These are phyloP conservation scores for Leptinotarsa juncta DNA, from an alignment of 2,888 invertebrate genomes.

Conservation along the genomic window DNA sequence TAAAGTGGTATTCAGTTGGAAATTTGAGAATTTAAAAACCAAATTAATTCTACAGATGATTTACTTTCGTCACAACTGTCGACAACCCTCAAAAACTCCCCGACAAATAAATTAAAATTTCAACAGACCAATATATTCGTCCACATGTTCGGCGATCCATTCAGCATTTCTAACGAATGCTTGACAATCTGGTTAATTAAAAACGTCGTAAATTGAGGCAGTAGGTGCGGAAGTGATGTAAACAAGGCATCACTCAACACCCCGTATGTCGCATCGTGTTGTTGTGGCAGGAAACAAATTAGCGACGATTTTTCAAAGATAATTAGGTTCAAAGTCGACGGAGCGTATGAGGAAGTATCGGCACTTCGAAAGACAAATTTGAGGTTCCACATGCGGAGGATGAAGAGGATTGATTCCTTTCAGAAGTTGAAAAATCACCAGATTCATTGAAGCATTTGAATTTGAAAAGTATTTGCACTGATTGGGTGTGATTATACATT, in stretches of 20 bases:
- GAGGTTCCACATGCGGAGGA: neutral
- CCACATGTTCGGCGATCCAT: slow-evolving; percentile 30
- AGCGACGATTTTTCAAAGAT: slow-evolving; percentile 60
- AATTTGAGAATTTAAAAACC: neutral
- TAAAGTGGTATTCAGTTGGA: neutral
- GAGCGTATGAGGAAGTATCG: slow-evolving; percentile 48
- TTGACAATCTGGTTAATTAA: slow-evolving; percentile 46
- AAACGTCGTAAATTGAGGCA: slow-evolving; percentile 43
- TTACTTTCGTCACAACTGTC: slow-evolving; percentile 21
- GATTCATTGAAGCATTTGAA: neutral
- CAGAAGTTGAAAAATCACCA: neutral
- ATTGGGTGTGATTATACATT: too few species aligned
- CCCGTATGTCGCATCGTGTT: slow-evolving; percentile 40
- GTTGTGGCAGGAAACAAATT: slow-evolving; percentile 56
- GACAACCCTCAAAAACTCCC: slow-evolving; percentile 28
- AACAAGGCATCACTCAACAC: slow-evolving; percentile 53
- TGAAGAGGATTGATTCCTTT: neutral
- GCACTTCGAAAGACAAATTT: slow-evolving; percentile 12
- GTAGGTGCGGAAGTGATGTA: slow-evolving; percentile 49
- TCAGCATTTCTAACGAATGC: slow-evolving; percentile 27
- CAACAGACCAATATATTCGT: slow-evolving; percentile 34
- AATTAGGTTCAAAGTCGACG: slow-evolving; percentile 58
- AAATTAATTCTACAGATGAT: slow-evolving; percentile 15
- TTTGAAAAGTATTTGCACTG: too few species aligned
- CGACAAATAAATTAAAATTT: slow-evolving; percentile 35